Conservation (phyloP, 2,888 invertebrate genomes). For the Amphipyra berbera region DNA sequence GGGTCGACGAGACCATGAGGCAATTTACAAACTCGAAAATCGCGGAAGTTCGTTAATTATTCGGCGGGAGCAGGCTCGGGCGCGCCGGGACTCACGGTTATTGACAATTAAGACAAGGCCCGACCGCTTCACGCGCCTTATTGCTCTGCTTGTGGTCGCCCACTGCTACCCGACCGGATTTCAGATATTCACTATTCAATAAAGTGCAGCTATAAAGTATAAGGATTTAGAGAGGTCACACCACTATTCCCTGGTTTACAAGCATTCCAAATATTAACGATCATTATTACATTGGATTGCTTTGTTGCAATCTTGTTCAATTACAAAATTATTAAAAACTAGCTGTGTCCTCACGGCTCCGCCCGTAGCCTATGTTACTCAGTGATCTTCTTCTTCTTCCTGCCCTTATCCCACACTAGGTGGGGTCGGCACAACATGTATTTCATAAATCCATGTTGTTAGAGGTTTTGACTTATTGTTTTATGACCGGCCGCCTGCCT, state of each 20-base stretch:
- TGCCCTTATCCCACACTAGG: no score
- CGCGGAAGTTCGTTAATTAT: slow-evolving; percentile 90
- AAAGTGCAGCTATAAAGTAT: slow-evolving; percentile 69
- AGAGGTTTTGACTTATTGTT: no score
- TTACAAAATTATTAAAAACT: slow-evolving; percentile 14
- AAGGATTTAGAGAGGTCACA: slow-evolving; percentile 66
- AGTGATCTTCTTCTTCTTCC: no score
- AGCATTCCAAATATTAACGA: slow-evolving; percentile 57
- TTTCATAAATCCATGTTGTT: no score
- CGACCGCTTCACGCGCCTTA: slow-evolving; percentile 81
- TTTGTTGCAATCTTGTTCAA: slow-evolving; percentile 19
- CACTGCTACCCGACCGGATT: slow-evolving; percentile 61
- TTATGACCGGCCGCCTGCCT: no score
- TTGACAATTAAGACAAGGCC: slow-evolving; percentile 88
- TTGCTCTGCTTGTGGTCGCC: slow-evolving; percentile 76
- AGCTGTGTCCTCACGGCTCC: no score
- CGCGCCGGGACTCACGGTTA: slow-evolving; percentile 85
- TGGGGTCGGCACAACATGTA: no score
- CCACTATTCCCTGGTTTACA: slow-evolving; percentile 55
- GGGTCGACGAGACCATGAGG: slow-evolving; percentile 88
- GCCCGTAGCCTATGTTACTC: no score
- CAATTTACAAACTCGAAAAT: slow-evolving; percentile 90
- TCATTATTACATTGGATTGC: slow-evolving; percentile 31
- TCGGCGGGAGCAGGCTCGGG: slow-evolving; percentile 80
- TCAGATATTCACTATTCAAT: slow-evolving; percentile 75